These are phyloP conservation scores for Drosophila algonquin DNA, from an alignment of 2,888 invertebrate genomes.

Conservation along the genomic window DNA sequence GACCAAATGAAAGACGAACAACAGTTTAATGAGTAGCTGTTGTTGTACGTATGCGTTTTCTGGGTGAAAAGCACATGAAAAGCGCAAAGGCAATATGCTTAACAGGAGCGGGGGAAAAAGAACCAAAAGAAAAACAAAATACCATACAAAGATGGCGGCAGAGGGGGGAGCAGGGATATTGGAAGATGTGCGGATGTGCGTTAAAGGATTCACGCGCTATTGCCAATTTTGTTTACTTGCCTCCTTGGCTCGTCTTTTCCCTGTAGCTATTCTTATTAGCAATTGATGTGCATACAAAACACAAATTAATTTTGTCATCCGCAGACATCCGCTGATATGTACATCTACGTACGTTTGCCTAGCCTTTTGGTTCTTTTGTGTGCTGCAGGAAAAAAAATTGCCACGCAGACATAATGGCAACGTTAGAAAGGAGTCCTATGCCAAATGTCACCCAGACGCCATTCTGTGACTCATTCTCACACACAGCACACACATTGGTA, in stretches of 20 bases:
- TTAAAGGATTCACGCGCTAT: not conserved
- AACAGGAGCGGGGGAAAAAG: too few relatives aligned
- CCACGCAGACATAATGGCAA: constrained; percentile 38
- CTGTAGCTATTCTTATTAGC: constrained; percentile 28
- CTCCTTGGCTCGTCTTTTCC: too few relatives aligned
- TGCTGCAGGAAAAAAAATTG: constrained; percentile 15
- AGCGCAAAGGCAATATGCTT: too few relatives aligned
- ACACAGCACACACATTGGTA: constrained; percentile 17
- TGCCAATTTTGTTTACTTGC: too few relatives aligned
- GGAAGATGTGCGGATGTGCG: too few relatives aligned
- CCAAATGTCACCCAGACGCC: constrained; percentile 50
- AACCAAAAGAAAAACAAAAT: not conserved
- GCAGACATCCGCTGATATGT: constrained; percentile 3
- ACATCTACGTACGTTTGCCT: not conserved
- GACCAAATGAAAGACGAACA: constrained; percentile 18
- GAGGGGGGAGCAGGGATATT: too few relatives aligned
- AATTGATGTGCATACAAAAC: constrained; percentile 49
- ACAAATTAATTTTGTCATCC: constrained; percentile 50
- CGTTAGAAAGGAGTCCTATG: constrained; percentile 51
- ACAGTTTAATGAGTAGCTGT: constrained; percentile 26
- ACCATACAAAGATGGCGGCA: too few relatives aligned
- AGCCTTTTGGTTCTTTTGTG: not conserved
- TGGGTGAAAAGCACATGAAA: too few relatives aligned
- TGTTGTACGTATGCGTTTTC: too few relatives aligned
- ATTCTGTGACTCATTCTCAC: constrained; percentile 54